These are phyloP conservation scores for Agrotis clavis DNA, from an alignment of 2,888 invertebrate species.

Conservation along the genomic window DNA sequence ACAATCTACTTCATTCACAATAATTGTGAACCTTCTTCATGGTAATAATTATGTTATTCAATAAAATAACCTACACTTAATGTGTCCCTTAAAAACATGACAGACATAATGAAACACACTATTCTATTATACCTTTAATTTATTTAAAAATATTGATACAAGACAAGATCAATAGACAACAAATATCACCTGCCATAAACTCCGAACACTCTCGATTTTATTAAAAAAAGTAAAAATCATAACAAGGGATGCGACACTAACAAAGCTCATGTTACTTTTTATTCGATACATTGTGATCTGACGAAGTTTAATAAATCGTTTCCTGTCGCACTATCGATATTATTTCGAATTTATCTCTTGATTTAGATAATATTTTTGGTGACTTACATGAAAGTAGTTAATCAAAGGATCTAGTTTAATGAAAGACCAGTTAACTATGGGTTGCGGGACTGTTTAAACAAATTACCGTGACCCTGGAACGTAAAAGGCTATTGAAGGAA, in stretches of 20 bases:
- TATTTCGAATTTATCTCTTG: slow-evolving; percentile 59
- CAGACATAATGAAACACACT: not conserved
- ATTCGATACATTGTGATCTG: slow-evolving; percentile 78
- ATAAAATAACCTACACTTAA: too few relatives aligned
- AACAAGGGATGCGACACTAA: slow-evolving; percentile 68
- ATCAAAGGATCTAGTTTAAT: too few relatives aligned
- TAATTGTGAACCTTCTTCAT: too few relatives aligned
- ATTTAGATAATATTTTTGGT: slow-evolving; percentile 37
- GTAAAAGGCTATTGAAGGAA: too few relatives aligned
- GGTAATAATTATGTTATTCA: too few relatives aligned
- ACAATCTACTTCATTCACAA: not conserved
- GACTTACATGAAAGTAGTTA: not conserved
- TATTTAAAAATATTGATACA: slow-evolving; percentile 34
- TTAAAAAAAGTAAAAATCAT: slow-evolving; percentile 62
- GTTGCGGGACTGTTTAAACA: too few relatives aligned
- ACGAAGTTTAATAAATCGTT: slow-evolving; percentile 85
- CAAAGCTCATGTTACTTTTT: slow-evolving; percentile 78
- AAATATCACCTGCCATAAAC: slow-evolving; percentile 62
- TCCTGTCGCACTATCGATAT: slow-evolving; percentile 82
- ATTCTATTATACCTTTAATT: not conserved
- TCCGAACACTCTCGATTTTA: slow-evolving; percentile 61
- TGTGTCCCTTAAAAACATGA: not conserved
- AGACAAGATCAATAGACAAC: slow-evolving; percentile 40
- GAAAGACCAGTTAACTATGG: too few relatives aligned
- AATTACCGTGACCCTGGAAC: too few relatives aligned